Evolutionary conservation across 2,888 invertebrate genomes (phyloP), one percentile per base, ranked within the genome.

Genomic region (Ophion obscuratus): DNA sequence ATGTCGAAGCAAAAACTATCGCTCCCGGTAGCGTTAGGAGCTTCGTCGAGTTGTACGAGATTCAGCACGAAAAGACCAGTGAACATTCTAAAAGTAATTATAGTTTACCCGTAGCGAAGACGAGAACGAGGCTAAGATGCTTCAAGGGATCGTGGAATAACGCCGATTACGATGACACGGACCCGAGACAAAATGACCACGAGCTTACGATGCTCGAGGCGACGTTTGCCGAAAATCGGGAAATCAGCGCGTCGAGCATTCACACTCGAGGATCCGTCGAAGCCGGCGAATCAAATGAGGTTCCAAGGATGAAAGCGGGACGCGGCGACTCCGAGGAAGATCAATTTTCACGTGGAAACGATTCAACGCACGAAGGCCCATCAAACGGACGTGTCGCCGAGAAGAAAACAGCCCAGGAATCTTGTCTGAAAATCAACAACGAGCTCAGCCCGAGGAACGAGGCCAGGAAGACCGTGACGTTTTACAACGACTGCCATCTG

Each of bases 11-110:
- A 57, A 24, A 90, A 88, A 89, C 90, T 64, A 92, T 93, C 90
- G 88, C 89, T 84, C 93, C 93, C 68, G 93, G 93, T 92, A 94
- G 92, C 88, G 93, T 94, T 91, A 92, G 89, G 81, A 94, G 88
- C 88, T 93, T 93, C 87, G 91, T 94, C 86, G 91, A 92, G 83
- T 92, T 92, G 87, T 94, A 93, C 88, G 94, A 94, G 88, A 90
- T 92, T 87, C 90, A 90, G 77, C 87, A 83, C 53, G 89, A 91
- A 68, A 68, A 83, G 87, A 90, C 88, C 83, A 89, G 87, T 84
- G 87, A 77, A 87, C 87, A 90, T 91, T 89, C 91, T 89, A 91
- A 91, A 88, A 87, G 87, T 90, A 91, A 89, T 81, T 90, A 91
- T 89, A 90, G 74, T 64, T 44, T 62, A 61, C 71, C 78, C 17